Evolutionary conservation across 2,113 vertebrate genomes (phyloP), one percentile per base, ranked within the genome.

Genomic region (Psephotus haematonotus): DNA sequence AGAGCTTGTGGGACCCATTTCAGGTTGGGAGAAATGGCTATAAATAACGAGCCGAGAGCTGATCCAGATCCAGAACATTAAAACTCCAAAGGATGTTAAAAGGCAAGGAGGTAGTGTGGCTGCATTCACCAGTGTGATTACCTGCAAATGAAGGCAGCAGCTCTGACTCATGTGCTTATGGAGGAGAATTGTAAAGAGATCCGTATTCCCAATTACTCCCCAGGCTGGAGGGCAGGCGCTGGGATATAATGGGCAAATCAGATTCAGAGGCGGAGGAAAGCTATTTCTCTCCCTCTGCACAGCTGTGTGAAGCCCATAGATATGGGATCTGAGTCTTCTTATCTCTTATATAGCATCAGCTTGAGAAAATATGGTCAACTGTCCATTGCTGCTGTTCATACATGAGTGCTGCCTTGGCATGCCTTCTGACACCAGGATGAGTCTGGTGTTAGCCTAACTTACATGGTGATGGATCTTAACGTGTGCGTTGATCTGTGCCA

Each of bases 131-230:
- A 47, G 39, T 59, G 79, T 84, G 80, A 97, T 97, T 95, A 97
- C 93, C 80, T 84, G 90, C 69, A 93, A 96, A 96, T 71, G 88
- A 95, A 96, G 80, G 92, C 77, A 79, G 88, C 95, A 93, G 90
- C 88, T 96, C 88, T 97, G 95, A 94, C 86, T 96, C 88, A 88
- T 90, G 82, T 84, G 76, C 69, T 96, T 84, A 71, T 92, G 93
- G 95, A 92, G 90, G 44, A 86, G 95, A 96, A 97, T 94, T 84
- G 78, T 84, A 96, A 91, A 93, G 83, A 94, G 90, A 84, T 64
- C 74, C 69, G 80, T 92, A 90, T 88, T 91, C 74, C 53, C 72
- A 91, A 90, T 95, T 95, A 91, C 80, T 88, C 29, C 43, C 57
- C 3, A 7, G 82, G 82, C 76, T 78, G 90, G 82, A 86, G 65